Evolutionary conservation across 2,113 vertebrate genomes (phyloP), one percentile per base, ranked within the genome.

Genomic region (Ageneiosus marmoratus): DNA sequence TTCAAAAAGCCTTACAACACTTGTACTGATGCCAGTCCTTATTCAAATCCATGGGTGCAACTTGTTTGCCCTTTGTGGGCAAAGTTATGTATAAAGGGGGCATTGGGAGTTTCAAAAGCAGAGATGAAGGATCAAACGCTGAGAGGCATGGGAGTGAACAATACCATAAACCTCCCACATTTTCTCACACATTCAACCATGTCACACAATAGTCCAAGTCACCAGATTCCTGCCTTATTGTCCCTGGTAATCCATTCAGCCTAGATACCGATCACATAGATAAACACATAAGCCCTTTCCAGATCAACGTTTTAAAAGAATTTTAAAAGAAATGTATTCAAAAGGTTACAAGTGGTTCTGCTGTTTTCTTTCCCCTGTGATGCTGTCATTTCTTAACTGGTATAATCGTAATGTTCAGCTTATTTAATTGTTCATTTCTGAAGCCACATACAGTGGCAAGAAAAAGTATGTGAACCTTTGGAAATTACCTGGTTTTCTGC

Each of bases 141-240:
- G 63, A 72, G 70, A 51, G 55, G 65, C 34, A 58, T 82, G 65
- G 51, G 29, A 83, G 37, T 27, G 55, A 86, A 86, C 77, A 87
- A 85, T 85, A 65, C 58, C 11, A 53, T 67, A 24, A 58, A 77
- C 56, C 79, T 56, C 69, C 73, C 65, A 32, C 13, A 74, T 80
- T 81, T 85, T 88, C 84, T 77, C 84, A 80, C 51, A 79, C 79
- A 76, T 65, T 84, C 56, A 77, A 56, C 46, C 41, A 41, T 58
- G 81, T 83, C 41, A 79, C 75, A 72, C 75, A 84, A 77, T 27
- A 65, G 51, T 81, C 58, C 46, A 75, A 67, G 48, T 46, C 50
- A 32, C 16, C 15, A 82, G 73, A 85, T 63, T 80, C 77, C 72
- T 83, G 50, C 84, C 84, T 88, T 53, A 75, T 77, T 80, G 69